Base-by-base conservation (phyloP, 2,113 vertebrate species). In the Clupea harengus region DNA sequence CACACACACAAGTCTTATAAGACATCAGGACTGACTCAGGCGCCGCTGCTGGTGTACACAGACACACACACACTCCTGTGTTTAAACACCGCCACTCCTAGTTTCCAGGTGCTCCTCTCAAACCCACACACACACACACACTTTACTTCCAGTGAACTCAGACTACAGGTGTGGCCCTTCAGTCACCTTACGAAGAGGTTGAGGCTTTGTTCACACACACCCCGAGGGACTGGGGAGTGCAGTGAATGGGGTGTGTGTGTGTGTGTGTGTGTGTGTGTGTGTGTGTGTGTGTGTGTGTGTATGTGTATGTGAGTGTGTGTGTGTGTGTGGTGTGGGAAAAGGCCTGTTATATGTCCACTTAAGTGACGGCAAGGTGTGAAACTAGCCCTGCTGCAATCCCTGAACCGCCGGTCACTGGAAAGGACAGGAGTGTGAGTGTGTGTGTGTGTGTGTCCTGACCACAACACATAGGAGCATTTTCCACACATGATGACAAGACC, bases 331-430 rank as follows among this genome's bases (percentile, higher is more conserved):
- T 11, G 9, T 3, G 18, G 54, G 86, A 83, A 85, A 82, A 88
- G 89, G 89, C 85, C 81, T 92, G 90, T 86, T 90, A 91, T 92
- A 87, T 93, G 91, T 6, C 82, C 92, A 92, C 50, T 88, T 93
- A 91, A 93, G 88, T 92, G 83, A 84, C 92, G 89, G 88, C 86
- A 86, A 87, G 83, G 92, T 92, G 93, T 81, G 89, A 94, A 82
- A 47, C 52, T 85, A 75, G 82, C 88, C 90, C 87, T 88, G 87
- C 81, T 86, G 47, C 60, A 49, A 75, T 89, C 11, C 64, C 11
- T 57, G 52, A 15, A 15, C 52, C 17, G 67, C 39, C 39, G 39
- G 39, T 39, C 39, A 39, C 39, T 39, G 39, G 39, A 39, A 2
- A 39, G 1, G 39, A 39, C 39, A 88, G 85, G 89, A 78, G 83